Evolutionary conservation across 2,113 vertebrate genomes (phyloP), one percentile per base, ranked within the genome.

Genomic region (Nothoprocta perdicaria): DNA sequence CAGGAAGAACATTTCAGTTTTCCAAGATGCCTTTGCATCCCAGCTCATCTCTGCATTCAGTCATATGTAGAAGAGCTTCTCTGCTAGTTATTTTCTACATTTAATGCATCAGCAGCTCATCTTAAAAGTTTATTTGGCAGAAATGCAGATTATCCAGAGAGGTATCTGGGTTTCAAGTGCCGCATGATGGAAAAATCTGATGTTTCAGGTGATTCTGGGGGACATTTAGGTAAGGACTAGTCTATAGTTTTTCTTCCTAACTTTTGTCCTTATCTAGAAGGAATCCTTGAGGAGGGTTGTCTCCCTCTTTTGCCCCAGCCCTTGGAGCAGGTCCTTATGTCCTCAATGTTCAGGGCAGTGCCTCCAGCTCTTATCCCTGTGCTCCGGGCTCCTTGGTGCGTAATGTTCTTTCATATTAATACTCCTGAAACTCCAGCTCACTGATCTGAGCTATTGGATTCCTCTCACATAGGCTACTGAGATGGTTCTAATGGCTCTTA

Each of bases 381-480:
- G 84, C 19, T 38, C 35, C 35, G 4, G 6, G 3, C 62, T 87
- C 24, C 10, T 60, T 46, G 17, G 0, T 24, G 17, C 3, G 4
- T 41, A 21, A 0, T 48, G 43, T 45, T 1, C 27, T 91, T 85
- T 91, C 23, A 85, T 71, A 38, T 88, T 83, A 88, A 33, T 60
- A 43, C 0, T 0, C 1, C 1, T n/a, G 27, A 63, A 85, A 23
- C 35, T 85, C 6, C 55, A 74, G 19, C 4, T 58, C 33, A 16
- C 4, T 5, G 16, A 58, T 71, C 45, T 1, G 0, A 83, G 50
- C 69, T 68, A 7, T 46, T 82, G 68, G 18, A 40, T 45, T 93
- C 19, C 12, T 72, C 4, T 68, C 40, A n/a, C 27, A 60, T 0
- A 60, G 23, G 9, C 6, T 53, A 8, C 41, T 46, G 29, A 73